Conservation (phyloP, 2,888 invertebrate species). For the Drosophila pseudotalamancana region DNA sequence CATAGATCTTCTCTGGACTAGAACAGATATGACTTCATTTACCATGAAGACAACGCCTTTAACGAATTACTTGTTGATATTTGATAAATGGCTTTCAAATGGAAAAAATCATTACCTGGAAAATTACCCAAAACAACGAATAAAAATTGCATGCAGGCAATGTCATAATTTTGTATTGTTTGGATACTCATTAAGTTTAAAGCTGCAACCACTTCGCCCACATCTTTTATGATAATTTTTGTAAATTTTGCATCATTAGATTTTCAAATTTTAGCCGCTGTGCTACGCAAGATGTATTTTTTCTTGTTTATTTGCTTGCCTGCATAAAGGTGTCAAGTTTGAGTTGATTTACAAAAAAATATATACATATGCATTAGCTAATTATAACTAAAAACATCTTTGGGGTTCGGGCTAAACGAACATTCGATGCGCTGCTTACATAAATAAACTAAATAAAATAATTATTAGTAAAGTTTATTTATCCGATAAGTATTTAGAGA, state of each 20-base stretch:
- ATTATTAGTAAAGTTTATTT: not conserved
- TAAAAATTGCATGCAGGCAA: conserved; percentile 42
- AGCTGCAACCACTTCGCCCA: conserved; percentile 30
- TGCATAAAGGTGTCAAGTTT: conserved; percentile 54
- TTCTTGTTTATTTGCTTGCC: conserved; percentile 12
- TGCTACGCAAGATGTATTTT: conserved; percentile 45
- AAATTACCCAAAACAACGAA: conserved; percentile 49
- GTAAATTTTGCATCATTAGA: conserved; percentile 34
- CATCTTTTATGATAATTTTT: conserved; percentile 43
- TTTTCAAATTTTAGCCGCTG: conserved; percentile 46
- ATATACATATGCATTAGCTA: conserved; percentile 45
- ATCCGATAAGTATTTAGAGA: not conserved
- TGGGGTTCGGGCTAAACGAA: not conserved
- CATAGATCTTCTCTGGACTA: conserved; percentile 25
- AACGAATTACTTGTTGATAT: conserved; percentile 37
- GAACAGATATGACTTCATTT: not conserved
- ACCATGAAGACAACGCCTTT: conserved; percentile 36
- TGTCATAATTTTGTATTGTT: conserved; percentile 45
- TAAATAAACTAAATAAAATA: conserved; percentile 2
- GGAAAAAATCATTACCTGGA: conserved; percentile 50
- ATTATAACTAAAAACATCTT: not conserved
- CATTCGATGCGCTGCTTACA: conserved; percentile 15
- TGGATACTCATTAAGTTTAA: conserved; percentile 10
- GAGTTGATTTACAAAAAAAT: conserved; percentile 14
- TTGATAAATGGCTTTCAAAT: conserved; percentile 48